These are phyloP conservation scores for Esox lucius DNA, from an alignment of 2,797 vertebrate genomes.

Conservation along the genomic window DNA sequence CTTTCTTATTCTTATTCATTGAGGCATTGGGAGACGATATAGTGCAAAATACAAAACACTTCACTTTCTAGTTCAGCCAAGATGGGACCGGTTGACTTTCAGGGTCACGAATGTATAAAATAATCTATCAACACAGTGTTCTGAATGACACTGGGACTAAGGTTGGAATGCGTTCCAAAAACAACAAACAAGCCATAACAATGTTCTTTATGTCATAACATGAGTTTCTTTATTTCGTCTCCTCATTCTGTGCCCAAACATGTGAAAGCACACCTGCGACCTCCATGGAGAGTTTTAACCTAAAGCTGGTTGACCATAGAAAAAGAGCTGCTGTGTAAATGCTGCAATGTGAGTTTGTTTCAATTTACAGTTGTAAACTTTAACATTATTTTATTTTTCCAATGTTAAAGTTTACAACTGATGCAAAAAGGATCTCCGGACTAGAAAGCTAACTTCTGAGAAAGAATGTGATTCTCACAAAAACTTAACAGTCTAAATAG, in stretches of 20 bases:
- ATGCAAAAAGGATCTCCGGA: background rate
- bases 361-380: too few relatives aligned
- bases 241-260: too few relatives aligned
- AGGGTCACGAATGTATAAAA: background rate
- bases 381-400: background rate
- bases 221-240: too few relatives aligned
- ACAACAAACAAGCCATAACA: too few relatives aligned
- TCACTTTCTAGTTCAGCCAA: background rate
- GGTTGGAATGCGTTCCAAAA: too few relatives aligned
- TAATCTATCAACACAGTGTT: background rate
- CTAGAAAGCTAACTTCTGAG: background rate
- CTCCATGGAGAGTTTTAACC: too few relatives aligned
- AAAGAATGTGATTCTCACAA: background rate
- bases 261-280: too few relatives aligned
- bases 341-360: too few relatives aligned
- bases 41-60: background rate
- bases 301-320: too few relatives aligned
- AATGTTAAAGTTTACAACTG: background rate
- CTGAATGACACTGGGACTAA: background rate
- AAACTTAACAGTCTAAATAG: constrained; percentile 31
- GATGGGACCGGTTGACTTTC: background rate
- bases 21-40: background rate
- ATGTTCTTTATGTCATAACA: too few relatives aligned
- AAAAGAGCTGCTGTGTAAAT: too few relatives aligned
- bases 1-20: constrained; percentile 33